These are phyloP conservation scores for Phania funesta DNA, from an alignment of 2,888 invertebrate species.

Conservation along the genomic window DNA sequence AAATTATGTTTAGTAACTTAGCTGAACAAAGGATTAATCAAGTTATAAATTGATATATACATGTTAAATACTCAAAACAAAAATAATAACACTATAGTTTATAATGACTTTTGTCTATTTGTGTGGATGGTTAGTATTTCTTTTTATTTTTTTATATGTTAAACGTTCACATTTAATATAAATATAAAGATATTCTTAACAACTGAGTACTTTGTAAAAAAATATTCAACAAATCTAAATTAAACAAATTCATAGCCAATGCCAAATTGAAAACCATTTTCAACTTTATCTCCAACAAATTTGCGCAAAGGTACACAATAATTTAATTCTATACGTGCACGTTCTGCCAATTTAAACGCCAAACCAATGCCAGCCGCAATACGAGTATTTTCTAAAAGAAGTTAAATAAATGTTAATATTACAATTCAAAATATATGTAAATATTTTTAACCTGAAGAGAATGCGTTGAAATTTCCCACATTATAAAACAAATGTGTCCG, in stretches of 20 bases:
- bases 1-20: conserved; percentile 8
- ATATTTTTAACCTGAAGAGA: conserved; percentile 74
- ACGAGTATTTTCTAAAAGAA: conserved; percentile 82
- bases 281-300: conserved; percentile 84
- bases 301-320: conserved; percentile 90
- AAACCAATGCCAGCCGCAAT: conserved; percentile 91
- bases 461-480: conserved; percentile 88
- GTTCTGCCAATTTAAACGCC: conserved; percentile 89
- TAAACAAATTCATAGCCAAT: conserved; percentile 90
- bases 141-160: neutral
- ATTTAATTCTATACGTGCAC: conserved; percentile 96
- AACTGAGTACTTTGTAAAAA: neutral
- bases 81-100: neutral
- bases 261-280: conserved; percentile 90
- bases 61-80: neutral
- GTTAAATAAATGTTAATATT: neutral
- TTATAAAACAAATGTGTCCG: conserved; percentile 94
- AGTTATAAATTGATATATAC: neutral
- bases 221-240: conserved; percentile 57
- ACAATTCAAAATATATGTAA: neutral
- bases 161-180: conserved; percentile 1
- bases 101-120: conserved; percentile 21
- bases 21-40: conserved; percentile 1
- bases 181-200: neutral
- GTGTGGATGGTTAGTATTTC: neutral